phyloP scores from a whole-genome alignment of 92 coral and sea anemone genomes.

The Epizoanthus illoricatus region DNA sequence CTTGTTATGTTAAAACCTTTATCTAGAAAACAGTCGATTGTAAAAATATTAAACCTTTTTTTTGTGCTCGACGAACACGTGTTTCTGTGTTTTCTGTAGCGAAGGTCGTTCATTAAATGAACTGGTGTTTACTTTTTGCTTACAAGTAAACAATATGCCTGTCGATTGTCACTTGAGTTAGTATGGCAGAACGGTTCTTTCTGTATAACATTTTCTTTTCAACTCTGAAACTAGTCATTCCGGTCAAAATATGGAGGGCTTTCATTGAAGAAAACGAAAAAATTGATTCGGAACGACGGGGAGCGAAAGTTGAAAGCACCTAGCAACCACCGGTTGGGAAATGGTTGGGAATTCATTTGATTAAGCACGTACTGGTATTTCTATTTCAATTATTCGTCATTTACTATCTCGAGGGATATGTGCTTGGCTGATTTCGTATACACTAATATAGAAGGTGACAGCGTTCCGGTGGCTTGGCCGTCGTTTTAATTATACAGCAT shows the following conservation, averaged over 20 bases:
- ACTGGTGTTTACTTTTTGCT: not conserved
- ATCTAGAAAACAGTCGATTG: not conserved
- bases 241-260: not conserved
- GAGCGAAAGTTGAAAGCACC: no score
- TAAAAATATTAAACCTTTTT: slow-evolving; percentile 3
- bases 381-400: not conserved
- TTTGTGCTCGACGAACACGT: not conserved
- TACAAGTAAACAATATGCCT: not conserved
- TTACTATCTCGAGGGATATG: not conserved
- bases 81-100: not conserved
- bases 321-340: not conserved
- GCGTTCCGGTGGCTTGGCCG: no score
- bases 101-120: no score
- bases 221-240: not conserved
- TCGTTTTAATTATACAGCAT: no score
- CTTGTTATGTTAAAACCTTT: not conserved
- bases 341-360: not conserved
- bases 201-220: not conserved
- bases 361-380: not conserved
- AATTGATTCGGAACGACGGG: not conserved
- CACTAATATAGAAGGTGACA: not conserved
- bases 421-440: not conserved
- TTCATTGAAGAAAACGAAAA: not conserved
- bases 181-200: not conserved
- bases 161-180: not conserved